Percentiles rank a stretch among this genome's conserved stretches.
These are phyloP conservation scores for Ahaetulla prasina DNA, from an alignment of 2,113 vertebrate genomes.

Conservation along the genomic window DNA sequence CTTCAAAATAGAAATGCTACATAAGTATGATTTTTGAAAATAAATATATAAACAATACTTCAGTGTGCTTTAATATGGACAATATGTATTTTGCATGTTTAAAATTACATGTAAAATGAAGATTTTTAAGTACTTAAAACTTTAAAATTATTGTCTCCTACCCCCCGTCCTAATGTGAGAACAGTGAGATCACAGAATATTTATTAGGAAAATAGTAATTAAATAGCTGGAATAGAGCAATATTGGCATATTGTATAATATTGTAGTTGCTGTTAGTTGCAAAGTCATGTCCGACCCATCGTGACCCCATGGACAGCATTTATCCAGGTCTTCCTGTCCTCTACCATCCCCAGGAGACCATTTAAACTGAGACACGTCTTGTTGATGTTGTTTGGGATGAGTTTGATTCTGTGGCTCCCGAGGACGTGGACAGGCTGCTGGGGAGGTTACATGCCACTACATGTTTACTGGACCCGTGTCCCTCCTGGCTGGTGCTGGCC, in stretches of 20 bases:
- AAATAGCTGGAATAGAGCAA: not conserved
- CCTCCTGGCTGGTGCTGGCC: no score
- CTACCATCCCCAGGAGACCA: no score
- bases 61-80: not conserved
- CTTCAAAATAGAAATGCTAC: not conserved
- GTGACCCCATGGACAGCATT: no score
- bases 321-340: no score
- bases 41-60: not conserved
- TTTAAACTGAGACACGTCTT: no score
- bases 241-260: not conserved
- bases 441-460: no score
- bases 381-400: no score
- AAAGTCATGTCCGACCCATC: no score
- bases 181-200: not conserved
- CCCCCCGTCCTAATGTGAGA: not conserved
- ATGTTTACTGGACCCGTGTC: no score
- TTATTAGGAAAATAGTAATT: not conserved
- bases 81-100: not conserved
- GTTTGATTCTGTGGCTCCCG: no score
- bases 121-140: not conserved
- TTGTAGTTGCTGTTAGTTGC: not conserved
- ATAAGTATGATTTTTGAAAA: not conserved
- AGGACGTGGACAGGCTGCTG: no score
- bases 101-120: not conserved
- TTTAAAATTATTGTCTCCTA: not conserved